Evolutionary conservation across 2,888 invertebrate genomes (phyloP).

Genomic region (Prosopocoilus inquinatus): DNA sequence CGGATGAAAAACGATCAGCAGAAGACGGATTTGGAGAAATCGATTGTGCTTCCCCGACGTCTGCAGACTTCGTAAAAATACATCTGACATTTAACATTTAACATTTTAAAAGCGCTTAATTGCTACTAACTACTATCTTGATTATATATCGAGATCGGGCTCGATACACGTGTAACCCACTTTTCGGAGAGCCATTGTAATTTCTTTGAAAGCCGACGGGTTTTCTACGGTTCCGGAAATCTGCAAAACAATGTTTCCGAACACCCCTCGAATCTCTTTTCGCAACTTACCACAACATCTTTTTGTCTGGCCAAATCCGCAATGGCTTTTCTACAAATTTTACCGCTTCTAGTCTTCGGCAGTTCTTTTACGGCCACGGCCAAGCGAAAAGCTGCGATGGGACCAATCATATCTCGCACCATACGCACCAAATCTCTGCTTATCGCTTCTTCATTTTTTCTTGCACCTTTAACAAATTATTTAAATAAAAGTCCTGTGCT

Average conservation of each 20-base stretch:
- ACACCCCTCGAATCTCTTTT: background rate
- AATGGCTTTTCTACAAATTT: constrained; percentile 76
- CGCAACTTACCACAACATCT: constrained; percentile 62
- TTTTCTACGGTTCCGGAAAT: constrained; percentile 86
- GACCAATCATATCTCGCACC: constrained; percentile 71
- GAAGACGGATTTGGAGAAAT: background rate
- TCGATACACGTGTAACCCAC: constrained; percentile 72
- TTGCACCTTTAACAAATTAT: constrained; percentile 47
- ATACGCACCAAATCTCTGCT: constrained; percentile 57
- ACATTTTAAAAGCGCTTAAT: too few relatives aligned
- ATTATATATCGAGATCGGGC: constrained; percentile 58
- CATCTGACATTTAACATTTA: constrained; percentile 15
- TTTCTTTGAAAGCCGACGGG: constrained; percentile 74
- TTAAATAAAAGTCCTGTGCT: background rate
- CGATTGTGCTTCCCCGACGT: too few relatives aligned
- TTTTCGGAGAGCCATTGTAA: constrained; percentile 72
- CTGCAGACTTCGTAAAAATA: constrained; percentile 29
- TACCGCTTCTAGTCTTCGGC: constrained; percentile 86
- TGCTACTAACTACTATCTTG: too few relatives aligned
- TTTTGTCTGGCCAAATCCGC: constrained; percentile 82
- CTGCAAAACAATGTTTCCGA: constrained; percentile 46
- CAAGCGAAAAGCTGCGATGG: constrained; percentile 84
- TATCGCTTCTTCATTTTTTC: constrained; percentile 54
- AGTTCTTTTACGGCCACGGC: constrained; percentile 76
- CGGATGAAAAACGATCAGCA: background rate